phyloP scores from a whole-genome alignment of 2,888 invertebrate species.

The Chloromyia formosa region DNA sequence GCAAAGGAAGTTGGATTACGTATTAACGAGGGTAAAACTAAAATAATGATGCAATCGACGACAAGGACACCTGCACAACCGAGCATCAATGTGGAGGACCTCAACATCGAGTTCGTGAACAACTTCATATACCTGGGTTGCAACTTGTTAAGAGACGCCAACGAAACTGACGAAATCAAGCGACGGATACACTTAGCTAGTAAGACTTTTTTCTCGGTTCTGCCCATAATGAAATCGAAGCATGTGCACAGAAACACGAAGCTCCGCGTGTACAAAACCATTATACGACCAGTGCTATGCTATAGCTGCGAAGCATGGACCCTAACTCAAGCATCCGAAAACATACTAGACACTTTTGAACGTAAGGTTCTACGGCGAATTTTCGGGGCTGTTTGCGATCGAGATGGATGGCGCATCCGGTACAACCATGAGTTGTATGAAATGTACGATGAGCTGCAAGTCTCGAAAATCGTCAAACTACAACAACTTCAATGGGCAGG shows the following conservation, averaged over 20 bases:
- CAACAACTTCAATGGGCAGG: background rate
- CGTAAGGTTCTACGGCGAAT: background rate
- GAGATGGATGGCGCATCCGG: background rate
- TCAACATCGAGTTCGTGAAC: background rate
- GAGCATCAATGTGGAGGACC: too few relatives aligned
- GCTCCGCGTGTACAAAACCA: background rate
- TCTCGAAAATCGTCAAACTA: background rate
- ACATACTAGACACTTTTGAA: background rate
- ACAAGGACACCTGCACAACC: too few relatives aligned
- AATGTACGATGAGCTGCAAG: background rate
- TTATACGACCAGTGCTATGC: background rate
- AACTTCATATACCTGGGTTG: background rate
- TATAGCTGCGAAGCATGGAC: background rate
- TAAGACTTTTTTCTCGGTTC: background rate
- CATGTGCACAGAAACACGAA: background rate
- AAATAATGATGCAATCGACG: too few relatives aligned
- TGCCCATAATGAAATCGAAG: background rate
- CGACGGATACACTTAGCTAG: background rate
- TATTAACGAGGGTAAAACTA: too few relatives aligned
- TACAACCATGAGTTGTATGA: conserved; percentile 1
- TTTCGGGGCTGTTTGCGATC: background rate
- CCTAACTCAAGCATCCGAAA: background rate
- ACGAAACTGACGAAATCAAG: background rate
- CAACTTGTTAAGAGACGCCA: background rate
- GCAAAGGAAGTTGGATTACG: too few relatives aligned